A percentile compares a stretch with the other conserved stretches of the same genome.
Evolutionary conservation across 2,113 vertebrate genomes (phyloP).

Genomic region (Centropus unirufus): DNA sequence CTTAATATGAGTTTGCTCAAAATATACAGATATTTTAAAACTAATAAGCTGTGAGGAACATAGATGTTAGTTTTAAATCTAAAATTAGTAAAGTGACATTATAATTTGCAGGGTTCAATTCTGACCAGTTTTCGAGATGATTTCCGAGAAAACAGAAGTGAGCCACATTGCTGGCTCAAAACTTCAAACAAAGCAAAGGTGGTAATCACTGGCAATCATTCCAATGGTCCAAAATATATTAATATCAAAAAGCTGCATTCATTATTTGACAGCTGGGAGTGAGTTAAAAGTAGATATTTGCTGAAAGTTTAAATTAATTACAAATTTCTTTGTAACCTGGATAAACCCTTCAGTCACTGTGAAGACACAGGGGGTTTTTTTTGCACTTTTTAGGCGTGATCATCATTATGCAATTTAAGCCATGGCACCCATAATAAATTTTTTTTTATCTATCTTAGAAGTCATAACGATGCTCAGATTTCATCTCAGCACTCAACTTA

Average conservation of each 20-base stretch:
- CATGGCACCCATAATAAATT: neutral
- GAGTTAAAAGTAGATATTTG: neutral
- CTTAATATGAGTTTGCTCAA: slow-evolving; percentile 57
- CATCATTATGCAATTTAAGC: neutral
- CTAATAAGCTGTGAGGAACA: slow-evolving; percentile 65
- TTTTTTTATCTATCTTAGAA: neutral
- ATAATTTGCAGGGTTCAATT: neutral
- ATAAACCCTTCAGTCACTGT: neutral
- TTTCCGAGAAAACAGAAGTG: neutral
- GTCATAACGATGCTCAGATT: neutral
- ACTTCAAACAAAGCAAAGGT: neutral
- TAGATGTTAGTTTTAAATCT: slow-evolving; percentile 42
- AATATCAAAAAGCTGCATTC: neutral
- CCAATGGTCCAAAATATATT: neutral
- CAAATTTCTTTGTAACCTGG: neutral
- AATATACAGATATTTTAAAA: slow-evolving; percentile 61
- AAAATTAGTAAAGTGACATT: slow-evolving; percentile 56
- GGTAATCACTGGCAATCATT: neutral
- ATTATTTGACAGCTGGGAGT: neutral
- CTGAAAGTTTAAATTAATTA: neutral
- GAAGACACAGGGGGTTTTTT: fast-evolving
- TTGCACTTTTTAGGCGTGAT: neutral
- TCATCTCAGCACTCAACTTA: neutral
- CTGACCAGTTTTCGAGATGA: neutral
- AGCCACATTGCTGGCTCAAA: neutral